Conservation (phyloP, 2,888 invertebrate genomes). For the Stenichneumon culpator region DNA sequence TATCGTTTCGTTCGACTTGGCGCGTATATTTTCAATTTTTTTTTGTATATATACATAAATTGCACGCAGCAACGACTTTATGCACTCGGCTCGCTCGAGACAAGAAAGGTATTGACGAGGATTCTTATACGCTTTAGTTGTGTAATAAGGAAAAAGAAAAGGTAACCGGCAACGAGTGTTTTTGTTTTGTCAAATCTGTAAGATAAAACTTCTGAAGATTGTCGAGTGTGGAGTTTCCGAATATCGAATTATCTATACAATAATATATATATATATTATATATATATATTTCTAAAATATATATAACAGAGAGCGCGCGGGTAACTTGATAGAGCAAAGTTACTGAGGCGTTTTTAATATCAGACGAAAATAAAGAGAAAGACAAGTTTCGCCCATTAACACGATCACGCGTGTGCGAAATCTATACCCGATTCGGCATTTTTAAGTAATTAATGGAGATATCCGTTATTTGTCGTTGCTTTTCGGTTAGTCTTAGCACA, state of each 20-base stretch:
- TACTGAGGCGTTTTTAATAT: background rate
- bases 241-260: background rate
- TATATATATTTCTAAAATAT: background rate
- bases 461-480: conserved; percentile 15
- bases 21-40: conserved; percentile 5
- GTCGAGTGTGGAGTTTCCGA: conserved; percentile 17
- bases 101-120: conserved; percentile 3
- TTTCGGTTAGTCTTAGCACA: conserved; percentile 30
- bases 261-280: background rate
- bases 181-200: background rate
- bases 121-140: conserved; percentile 36
- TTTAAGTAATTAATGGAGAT: background rate
- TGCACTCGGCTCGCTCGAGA: background rate
- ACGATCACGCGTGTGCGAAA: background rate
- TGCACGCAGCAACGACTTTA: background rate
- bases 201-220: conserved; percentile 17
- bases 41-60: conserved; percentile 37
- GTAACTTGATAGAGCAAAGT: background rate
- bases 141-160: conserved; percentile 27
- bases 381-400: background rate
- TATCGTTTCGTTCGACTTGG: background rate
- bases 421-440: background rate
- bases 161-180: background rate
- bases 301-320: background rate
- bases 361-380: background rate